phyloP scores from a whole-genome alignment of 2,888 invertebrate species.

The Alloscopus bannaensis region DNA sequence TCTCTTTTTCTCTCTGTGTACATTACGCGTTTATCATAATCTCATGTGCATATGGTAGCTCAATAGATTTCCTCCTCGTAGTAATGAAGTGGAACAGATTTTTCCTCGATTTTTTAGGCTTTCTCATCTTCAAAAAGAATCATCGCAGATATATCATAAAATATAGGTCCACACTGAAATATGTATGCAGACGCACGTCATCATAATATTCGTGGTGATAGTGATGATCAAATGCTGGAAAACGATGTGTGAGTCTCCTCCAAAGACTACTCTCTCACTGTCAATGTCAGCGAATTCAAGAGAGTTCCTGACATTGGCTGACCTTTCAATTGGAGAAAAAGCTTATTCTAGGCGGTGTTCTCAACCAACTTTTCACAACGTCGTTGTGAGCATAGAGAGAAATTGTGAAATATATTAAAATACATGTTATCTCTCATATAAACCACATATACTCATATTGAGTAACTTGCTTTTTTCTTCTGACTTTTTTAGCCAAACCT shows the following conservation, averaged over 20 bases:
- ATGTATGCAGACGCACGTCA: background rate
- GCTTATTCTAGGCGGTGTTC: constrained; percentile 29
- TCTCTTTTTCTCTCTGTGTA: background rate
- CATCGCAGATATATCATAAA: too few relatives aligned
- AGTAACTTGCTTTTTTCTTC: too few relatives aligned
- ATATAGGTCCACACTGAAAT: too few relatives aligned
- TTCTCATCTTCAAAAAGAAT: constrained; percentile 7
- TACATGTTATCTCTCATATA: background rate
- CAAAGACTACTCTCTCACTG: constrained; percentile 44
- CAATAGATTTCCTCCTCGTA: constrained; percentile 26
- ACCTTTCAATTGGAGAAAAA: constrained; percentile 50
- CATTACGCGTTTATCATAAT: constrained; percentile 3
- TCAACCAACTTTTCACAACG: background rate
- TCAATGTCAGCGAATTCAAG: constrained; percentile 58
- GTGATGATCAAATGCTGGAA: too few relatives aligned
- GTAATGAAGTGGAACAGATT: constrained; percentile 38
- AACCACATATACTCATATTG: background rate
- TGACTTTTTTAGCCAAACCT: too few relatives aligned
- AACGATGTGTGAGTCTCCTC: constrained; percentile 11
- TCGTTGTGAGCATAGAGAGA: background rate
- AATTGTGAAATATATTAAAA: background rate
- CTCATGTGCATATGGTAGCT: constrained; percentile 4
- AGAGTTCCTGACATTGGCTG: constrained; percentile 45
- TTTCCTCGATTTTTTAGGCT: constrained; percentile 34
- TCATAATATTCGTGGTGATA: too few relatives aligned